Percentiles rank a stretch among this genome's conserved stretches.
Evolutionary conservation across 2,113 vertebrate genomes (phyloP).

Genomic region (Sula dactylatra): DNA sequence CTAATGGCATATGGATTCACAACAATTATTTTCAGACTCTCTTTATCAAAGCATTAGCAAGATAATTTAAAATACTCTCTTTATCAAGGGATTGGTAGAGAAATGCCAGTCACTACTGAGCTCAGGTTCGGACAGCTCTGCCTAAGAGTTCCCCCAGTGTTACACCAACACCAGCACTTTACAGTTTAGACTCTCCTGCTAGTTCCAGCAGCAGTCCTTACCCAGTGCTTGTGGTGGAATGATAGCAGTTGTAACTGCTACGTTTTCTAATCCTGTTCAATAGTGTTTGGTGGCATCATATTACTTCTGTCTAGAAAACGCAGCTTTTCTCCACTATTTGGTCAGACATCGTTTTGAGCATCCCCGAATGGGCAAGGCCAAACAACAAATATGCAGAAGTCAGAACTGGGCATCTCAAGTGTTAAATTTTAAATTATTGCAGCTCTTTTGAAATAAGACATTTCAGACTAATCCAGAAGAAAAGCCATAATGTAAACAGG

Average conservation of each 20-base stretch:
- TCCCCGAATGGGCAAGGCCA: not conserved
- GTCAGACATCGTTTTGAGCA: not conserved
- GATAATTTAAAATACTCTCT: not conserved
- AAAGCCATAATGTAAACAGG: not conserved
- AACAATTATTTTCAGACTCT: not conserved
- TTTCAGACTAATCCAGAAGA: not conserved
- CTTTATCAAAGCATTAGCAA: not conserved
- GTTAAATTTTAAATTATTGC: not conserved
- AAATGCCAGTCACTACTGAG: not conserved
- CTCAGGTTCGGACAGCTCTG: not conserved
- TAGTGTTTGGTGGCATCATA: not conserved
- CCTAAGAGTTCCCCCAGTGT: fast-evolving
- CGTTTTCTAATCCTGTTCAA: not conserved
- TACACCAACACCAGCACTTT: not conserved
- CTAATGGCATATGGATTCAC: not conserved
- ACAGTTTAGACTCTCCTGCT: fast-evolving
- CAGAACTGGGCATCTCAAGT: not conserved
- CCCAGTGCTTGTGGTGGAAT: too few species aligned
- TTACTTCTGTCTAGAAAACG: not conserved
- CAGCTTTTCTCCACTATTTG: not conserved
- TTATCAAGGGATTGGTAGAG: not conserved
- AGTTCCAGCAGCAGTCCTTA: not conserved
- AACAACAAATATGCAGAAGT: not conserved
- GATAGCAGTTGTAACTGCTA: not conserved
- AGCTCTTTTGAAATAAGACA: not conserved